Evolutionary conservation across 2,797 vertebrate species (phyloP).

Genomic region (Pygocentrus nattereri): DNA sequence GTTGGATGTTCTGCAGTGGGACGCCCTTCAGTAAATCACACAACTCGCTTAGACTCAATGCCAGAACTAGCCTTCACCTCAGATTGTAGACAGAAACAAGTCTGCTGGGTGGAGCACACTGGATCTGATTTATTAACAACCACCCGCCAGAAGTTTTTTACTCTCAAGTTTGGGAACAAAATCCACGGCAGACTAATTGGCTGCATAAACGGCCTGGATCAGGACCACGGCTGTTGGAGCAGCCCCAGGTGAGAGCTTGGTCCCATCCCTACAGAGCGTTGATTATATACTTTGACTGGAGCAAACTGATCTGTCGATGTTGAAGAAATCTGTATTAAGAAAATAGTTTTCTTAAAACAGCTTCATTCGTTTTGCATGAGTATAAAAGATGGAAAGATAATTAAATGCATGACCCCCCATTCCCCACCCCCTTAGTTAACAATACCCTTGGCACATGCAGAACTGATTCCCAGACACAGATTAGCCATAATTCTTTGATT

Average conservation of each 20-base stretch:
- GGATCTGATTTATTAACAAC: conserved; percentile 50
- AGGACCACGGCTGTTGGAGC: conserved; percentile 12
- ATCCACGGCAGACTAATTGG: conserved; percentile 23
- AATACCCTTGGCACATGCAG: not conserved
- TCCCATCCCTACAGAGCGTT: conserved; percentile 22
- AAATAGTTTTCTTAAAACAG: not conserved
- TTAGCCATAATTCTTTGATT: not conserved
- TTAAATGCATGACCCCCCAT: not conserved
- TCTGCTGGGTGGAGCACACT: conserved; percentile 32
- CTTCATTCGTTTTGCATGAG: too few relatives aligned
- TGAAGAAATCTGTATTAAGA: not conserved
- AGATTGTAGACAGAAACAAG: conserved; percentile 12
- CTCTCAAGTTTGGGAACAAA: conserved; percentile 20
- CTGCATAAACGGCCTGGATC: conserved; percentile 18
- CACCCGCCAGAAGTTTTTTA: not conserved
- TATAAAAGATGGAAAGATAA: not conserved
- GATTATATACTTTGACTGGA: conserved; percentile 33
- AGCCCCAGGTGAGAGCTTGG: conserved; percentile 34
- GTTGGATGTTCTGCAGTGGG: not conserved
- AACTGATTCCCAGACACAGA: conserved; percentile 2
- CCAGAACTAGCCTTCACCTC: conserved; percentile 3
- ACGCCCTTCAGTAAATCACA: conserved; percentile 12
- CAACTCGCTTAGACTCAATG: not conserved
- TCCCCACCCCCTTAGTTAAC: too few relatives aligned
- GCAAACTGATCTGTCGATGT: conserved; percentile 3